Conservation (phyloP, 2,113 vertebrate species). For the Pseudorasbora parva region DNA sequence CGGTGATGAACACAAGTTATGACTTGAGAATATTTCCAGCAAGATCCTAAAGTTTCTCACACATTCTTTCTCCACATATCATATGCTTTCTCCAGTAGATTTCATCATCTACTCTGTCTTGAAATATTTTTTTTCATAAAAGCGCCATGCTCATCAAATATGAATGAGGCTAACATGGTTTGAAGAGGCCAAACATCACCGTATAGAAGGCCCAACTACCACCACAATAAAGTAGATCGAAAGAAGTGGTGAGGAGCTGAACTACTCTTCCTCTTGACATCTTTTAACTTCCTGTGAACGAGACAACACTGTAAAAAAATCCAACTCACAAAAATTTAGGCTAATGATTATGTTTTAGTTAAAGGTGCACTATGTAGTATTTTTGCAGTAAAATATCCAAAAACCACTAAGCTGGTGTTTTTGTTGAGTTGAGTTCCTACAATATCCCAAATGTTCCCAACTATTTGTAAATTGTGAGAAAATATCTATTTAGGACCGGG, state of each 20-base stretch:
- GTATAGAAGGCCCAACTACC: background rate
- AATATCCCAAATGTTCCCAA: no score
- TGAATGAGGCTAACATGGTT: conserved; percentile 8
- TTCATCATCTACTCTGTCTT: background rate
- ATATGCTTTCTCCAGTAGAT: background rate
- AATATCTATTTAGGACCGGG: no score
- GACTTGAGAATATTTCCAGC: background rate
- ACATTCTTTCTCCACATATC: background rate
- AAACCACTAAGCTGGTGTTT: no score
- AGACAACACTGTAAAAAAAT: no score
- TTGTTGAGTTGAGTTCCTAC: no score
- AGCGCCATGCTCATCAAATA: background rate
- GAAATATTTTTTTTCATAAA: conserved; percentile 4
- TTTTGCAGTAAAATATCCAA: no score
- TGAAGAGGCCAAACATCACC: background rate
- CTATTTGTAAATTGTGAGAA: no score
- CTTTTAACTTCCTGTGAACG: no score
- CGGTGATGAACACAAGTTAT: conserved; percentile 5
- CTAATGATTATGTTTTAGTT: no score
- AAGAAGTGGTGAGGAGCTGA: background rate
- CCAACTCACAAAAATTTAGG: no score
- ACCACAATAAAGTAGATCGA: background rate
- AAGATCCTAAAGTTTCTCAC: conserved; percentile 10
- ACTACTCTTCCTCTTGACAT: no score
- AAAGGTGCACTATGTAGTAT: no score